Conservation (phyloP, 2,888 invertebrate genomes). For the Encarsia formosa region DNA sequence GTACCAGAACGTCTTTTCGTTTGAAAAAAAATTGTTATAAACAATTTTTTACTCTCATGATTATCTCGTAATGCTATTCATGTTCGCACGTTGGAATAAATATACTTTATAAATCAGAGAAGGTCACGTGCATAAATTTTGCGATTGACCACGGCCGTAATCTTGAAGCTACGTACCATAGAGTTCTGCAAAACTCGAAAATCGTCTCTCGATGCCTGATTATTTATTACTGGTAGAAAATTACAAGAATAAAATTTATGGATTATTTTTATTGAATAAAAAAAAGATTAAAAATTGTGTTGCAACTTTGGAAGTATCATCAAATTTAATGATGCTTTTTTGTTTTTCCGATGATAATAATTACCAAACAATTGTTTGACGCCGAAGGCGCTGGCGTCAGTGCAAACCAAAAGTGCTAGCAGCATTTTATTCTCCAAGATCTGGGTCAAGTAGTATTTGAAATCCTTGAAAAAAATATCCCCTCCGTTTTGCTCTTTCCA, state of each 20-base stretch:
- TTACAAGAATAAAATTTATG: too few relatives aligned
- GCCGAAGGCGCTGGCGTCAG: constrained; percentile 1
- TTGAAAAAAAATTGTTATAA: constrained; percentile 1
- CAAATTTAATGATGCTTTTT: too few relatives aligned
- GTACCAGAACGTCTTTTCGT: not conserved
- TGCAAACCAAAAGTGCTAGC: not conserved
- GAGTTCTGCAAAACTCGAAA: too few relatives aligned
- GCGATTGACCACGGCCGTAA: constrained; percentile 24
- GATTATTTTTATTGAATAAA: too few relatives aligned
- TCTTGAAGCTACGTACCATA: constrained; percentile 12
- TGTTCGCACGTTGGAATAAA: constrained; percentile 1
- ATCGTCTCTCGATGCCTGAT: too few relatives aligned
- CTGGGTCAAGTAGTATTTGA: constrained; percentile 47
- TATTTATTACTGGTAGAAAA: too few relatives aligned
- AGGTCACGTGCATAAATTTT: constrained; percentile 19
- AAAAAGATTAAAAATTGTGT: too few relatives aligned
- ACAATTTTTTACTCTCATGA: constrained; percentile 8
- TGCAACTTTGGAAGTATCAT: too few relatives aligned
- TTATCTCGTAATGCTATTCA: not conserved
- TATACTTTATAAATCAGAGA: constrained; percentile 10
- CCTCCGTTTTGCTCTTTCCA: constrained; percentile 14
- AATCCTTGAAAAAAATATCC: constrained; percentile 41
- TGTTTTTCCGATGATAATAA: constrained; percentile 12
- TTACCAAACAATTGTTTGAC: constrained; percentile 24
- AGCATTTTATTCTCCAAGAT: constrained; percentile 37